These are phyloP conservation scores for Steinernema hermaphroditum DNA, from an alignment of 2,888 invertebrate species.

Conservation along the genomic window DNA sequence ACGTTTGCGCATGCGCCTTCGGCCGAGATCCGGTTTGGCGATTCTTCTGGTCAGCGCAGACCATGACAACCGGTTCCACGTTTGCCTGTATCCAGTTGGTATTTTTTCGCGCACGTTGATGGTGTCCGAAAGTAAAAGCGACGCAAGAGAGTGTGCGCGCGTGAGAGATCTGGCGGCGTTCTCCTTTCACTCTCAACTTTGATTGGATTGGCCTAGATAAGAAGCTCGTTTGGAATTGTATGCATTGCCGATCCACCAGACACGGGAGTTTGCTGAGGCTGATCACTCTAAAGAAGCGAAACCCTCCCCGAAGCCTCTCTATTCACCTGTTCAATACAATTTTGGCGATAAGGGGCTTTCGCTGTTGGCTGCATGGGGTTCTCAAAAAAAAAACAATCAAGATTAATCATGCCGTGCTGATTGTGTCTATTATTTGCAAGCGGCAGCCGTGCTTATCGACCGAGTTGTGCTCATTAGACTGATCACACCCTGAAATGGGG, in stretches of 20 bases:
- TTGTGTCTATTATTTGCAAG: too few relatives aligned
- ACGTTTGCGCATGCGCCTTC: constrained; percentile 26
- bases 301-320: background rate
- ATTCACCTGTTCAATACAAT: too few relatives aligned
- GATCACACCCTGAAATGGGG: too few relatives aligned
- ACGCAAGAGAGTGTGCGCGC: constrained; percentile 22
- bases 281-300: background rate
- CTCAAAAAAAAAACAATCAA: too few relatives aligned
- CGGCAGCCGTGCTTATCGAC: too few relatives aligned
- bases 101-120: constrained; percentile 27
- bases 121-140: constrained; percentile 31
- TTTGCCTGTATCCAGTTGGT: constrained; percentile 29
- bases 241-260: constrained; percentile 29
- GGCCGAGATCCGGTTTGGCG: constrained; percentile 25
- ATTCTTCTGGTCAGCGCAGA: constrained; percentile 31
- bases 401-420: too few relatives aligned
- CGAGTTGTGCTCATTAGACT: too few relatives aligned
- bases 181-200: constrained; percentile 31
- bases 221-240: constrained; percentile 30
- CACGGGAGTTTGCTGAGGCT: constrained; percentile 19
- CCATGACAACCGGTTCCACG: constrained; percentile 30
- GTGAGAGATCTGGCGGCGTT: constrained; percentile 19
- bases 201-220: constrained; percentile 31
- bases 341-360: too few relatives aligned
- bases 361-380: too few relatives aligned